Base-by-base conservation (phyloP, 1,140 invertebrate genomes). In the Triops longicaudatus region DNA sequence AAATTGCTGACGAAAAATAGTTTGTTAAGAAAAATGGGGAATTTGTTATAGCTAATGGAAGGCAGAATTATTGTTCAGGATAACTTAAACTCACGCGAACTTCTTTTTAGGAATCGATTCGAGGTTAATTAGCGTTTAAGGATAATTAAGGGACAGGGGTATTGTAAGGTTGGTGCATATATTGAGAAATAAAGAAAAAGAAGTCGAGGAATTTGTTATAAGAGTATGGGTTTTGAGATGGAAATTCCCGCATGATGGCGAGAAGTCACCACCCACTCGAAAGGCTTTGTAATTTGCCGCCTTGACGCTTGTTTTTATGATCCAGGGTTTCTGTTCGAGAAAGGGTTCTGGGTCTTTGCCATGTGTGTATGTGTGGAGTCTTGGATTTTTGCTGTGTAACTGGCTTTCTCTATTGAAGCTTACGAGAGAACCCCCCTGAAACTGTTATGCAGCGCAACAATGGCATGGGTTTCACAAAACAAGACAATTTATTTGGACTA, bases 201-300 rank as follows among this genome's bases (percentile, higher is more conserved):
- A 63, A 22, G 50, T 63, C 22, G 14, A n/a, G 50, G 50, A 63
- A 63, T 63, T 63, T 63, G 14, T 63, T 63, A 63, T 63, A 22
- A 22, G n/a, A 22, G n/a, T 63, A 63, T 22, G 50, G 50, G 50
- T 22, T 63, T 63, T 63, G 6, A 63, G 50, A 63, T 63, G 50
- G 50, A 63, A 63, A 63, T 63, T 63, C 50, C 50, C 50, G 50
- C 50, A 63, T 63, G 50, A 63, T 63, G 50, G 50, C 50, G 50
- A 63, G 50, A 63, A 63, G 50, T 63, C 50, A 17, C 50, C 50
- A 63, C 50, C 50, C 50, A 63, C 50, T 63, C 50, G 50, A 63
- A 63, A 37, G 31, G 50, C 50, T 63, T 63, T 63, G 50, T 63
- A 63, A 63, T 63, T 14, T 63, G 50, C 50, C 50, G 50, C 50